phyloP scores from a whole-genome alignment of 2,888 invertebrate species.

The Drepanosiphum platanoidis region DNA sequence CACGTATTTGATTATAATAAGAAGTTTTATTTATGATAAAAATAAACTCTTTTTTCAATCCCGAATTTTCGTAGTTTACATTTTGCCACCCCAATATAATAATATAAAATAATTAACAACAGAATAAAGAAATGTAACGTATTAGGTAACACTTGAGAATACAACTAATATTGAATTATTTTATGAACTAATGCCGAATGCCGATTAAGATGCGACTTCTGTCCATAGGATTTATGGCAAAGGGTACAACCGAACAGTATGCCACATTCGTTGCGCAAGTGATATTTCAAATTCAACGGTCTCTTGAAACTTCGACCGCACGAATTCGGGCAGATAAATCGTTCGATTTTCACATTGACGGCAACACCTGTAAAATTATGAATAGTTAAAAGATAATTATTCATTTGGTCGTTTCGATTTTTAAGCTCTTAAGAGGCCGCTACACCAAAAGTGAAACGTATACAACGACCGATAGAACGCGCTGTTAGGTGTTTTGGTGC shows the following conservation, averaged over 20 bases:
- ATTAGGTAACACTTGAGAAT: neutral
- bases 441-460: too few relatives aligned
- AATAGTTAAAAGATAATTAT: neutral
- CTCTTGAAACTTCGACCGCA: conserved; percentile 62
- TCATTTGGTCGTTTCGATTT: too few relatives aligned
- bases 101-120: too few relatives aligned
- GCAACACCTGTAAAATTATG: conserved; percentile 18
- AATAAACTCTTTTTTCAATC: too few relatives aligned
- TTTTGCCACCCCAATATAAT: too few relatives aligned
- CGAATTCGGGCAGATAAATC: conserved; percentile 45
- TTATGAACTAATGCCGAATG: conserved; percentile 58
- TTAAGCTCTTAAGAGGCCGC: neutral
- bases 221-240: conserved; percentile 54
- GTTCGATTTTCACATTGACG: too few relatives aligned
- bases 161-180: conserved; percentile 10
- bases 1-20: too few relatives aligned
- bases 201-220: conserved; percentile 61
- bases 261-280: conserved; percentile 73
- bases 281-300: conserved; percentile 70
- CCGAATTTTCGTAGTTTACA: too few relatives aligned
- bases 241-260: conserved; percentile 64
- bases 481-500: too few relatives aligned
- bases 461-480: too few relatives aligned
- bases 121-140: too few relatives aligned
- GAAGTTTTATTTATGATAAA: too few relatives aligned